Evolutionary conservation across 2,888 invertebrate species (phyloP).

Genomic region (Chromoteleia sp.): DNA sequence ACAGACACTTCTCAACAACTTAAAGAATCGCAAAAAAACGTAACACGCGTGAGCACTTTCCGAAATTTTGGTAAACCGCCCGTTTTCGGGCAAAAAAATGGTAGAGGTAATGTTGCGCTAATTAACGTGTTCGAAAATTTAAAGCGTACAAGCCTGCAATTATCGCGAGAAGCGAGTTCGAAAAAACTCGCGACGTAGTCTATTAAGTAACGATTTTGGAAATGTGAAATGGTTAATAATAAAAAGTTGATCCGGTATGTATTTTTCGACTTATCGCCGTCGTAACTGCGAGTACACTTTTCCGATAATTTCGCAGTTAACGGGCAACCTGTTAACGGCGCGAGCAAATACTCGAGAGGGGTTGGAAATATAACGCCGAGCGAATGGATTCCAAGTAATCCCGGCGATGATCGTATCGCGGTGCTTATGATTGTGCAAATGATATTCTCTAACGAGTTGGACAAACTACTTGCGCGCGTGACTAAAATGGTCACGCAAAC

Average conservation of each 20-base stretch:
- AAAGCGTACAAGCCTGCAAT: too few relatives aligned
- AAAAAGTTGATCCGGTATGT: constrained; percentile 14
- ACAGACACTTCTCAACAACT: too few relatives aligned
- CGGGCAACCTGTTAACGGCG: constrained; percentile 32
- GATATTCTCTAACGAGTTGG: constrained; percentile 51
- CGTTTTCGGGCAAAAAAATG: too few relatives aligned
- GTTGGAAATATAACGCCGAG: constrained; percentile 21
- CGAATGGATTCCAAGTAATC: constrained; percentile 21
- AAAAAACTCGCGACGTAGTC: neutral
- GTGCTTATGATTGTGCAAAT: constrained; percentile 56
- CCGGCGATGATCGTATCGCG: constrained; percentile 33
- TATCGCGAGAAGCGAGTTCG: too few relatives aligned
- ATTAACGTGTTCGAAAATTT: too few relatives aligned
- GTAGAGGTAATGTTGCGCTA: too few relatives aligned
- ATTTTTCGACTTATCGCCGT: constrained; percentile 48
- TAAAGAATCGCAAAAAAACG: too few relatives aligned
- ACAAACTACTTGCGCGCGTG: constrained; percentile 61
- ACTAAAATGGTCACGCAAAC: constrained; percentile 72
- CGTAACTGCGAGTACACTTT: constrained; percentile 33
- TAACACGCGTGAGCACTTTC: too few relatives aligned
- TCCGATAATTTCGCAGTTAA: constrained; percentile 42
- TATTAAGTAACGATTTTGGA: neutral
- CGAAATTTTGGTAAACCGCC: too few relatives aligned
- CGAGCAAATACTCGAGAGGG: constrained; percentile 40
- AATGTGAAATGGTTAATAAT: constrained; percentile 10